Base-by-base conservation (phyloP, 2,888 invertebrate genomes). In the Cosmorhoe ocellata region DNA sequence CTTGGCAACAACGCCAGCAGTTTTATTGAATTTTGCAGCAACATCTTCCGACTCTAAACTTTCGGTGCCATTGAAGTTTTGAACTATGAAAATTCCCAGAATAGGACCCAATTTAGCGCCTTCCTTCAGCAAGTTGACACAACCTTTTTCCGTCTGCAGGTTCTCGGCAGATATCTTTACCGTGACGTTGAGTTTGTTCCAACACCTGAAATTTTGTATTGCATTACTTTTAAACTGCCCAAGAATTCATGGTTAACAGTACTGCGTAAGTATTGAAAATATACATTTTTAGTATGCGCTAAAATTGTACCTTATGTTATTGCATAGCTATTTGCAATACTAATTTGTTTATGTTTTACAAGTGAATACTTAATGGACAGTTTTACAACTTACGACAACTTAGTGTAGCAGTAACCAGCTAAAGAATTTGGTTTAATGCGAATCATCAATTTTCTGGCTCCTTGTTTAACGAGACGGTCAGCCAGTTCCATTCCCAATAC, bases 311-410 rank as follows among this genome's bases (percentile, higher is more conserved):
- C n/a, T n/a, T n/a, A n/a, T n/a, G n/a, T n/a, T n/a, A n/a, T n/a
- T n/a, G n/a, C n/a, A n/a, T n/a, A n/a, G n/a, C n/a, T n/a, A n/a
- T n/a, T n/a, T n/a, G n/a, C n/a, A n/a, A n/a, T n/a, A n/a, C n/a
- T n/a, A n/a, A n/a, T n/a, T n/a, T n/a, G n/a, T n/a, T n/a, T n/a
- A n/a, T n/a, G n/a, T n/a, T n/a, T n/a, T n/a, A n/a, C n/a, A n/a
- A n/a, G n/a, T n/a, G n/a, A n/a, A n/a, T n/a, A n/a, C n/a, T n/a
- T n/a, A n/a, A n/a, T n/a, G n/a, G n/a, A n/a, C n/a, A n/a, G n/a
- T n/a, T n/a, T n/a, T n/a, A n/a, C n/a, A 10, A 76, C 76, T 70
- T 58, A 81, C 79, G 50, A 24, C 26, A 73, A 61, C 45, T 76
- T 79, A 0, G 63, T 61, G 3, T 70, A 63, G 39, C 74, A 61